Conservation (phyloP, 2,888 invertebrate genomes). For the Cordilura impudica region DNA sequence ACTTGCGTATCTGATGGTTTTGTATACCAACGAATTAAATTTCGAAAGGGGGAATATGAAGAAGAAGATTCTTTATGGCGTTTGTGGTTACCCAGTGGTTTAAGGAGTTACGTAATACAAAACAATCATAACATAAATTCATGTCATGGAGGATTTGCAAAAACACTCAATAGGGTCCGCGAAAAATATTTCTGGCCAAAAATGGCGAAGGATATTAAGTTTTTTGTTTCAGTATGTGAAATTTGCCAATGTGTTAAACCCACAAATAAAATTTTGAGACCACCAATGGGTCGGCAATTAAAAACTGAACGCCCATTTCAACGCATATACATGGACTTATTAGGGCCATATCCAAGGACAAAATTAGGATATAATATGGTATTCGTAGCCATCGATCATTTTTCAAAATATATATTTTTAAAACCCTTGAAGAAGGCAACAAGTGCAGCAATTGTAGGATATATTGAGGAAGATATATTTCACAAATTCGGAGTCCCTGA, state of each 20-base stretch:
- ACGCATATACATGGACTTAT: no score
- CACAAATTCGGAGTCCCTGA: constrained; percentile 65
- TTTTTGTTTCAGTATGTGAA: background rate
- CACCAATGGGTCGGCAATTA: constrained; percentile 14
- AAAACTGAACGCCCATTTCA: constrained; percentile 20
- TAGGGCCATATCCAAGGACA: constrained; percentile 47
- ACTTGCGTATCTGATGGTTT: background rate
- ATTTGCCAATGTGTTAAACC: background rate
- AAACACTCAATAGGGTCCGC: constrained; percentile 36
- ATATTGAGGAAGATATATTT: constrained; percentile 55
- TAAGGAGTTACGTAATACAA: background rate
- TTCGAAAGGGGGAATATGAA: background rate
- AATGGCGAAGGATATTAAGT: constrained; percentile 13
- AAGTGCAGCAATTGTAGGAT: constrained; percentile 3
- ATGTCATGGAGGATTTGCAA: constrained; percentile 38
- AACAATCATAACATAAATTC: constrained; percentile 16
- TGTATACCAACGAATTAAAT: constrained; percentile 19
- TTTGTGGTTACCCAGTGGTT: constrained; percentile 39
- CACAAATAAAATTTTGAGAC: background rate
- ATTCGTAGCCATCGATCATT: constrained; percentile 35
- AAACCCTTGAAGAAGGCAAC: constrained; percentile 30
- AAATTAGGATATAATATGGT: constrained; percentile 21
- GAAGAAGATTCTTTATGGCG: constrained; percentile 28
- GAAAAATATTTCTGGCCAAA: constrained; percentile 26
- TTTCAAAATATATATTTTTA: constrained; percentile 44